Conservation (phyloP, 1,140 invertebrate genomes). For the Ceratoteleas bidentatus region DNA sequence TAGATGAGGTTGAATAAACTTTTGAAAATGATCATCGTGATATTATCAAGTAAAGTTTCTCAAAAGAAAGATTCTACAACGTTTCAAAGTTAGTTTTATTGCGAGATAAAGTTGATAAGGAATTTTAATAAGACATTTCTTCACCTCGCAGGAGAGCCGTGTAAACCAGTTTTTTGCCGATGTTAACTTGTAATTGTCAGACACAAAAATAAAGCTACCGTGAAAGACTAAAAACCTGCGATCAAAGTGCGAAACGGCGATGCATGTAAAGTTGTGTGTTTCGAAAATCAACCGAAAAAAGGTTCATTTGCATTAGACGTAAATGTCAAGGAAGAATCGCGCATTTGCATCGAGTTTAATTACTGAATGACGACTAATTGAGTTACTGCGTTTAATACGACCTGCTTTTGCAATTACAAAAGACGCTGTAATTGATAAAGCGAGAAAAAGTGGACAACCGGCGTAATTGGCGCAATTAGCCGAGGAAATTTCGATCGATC, state of each 20-base stretch:
- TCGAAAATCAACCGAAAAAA: neutral
- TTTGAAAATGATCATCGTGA: no score
- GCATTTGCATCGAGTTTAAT: neutral
- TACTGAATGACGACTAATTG: neutral
- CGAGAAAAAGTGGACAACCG: neutral
- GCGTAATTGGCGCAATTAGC: slow-evolving; percentile 4
- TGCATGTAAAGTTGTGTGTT: neutral
- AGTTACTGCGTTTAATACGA: neutral
- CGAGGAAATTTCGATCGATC: slow-evolving; percentile 17
- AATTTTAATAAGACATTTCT: no score
- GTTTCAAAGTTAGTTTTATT: no score
- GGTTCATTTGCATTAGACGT: neutral
- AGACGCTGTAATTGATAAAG: neutral
- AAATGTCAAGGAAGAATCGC: slow-evolving; percentile 23
- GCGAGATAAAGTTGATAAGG: no score
- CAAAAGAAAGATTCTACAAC: no score
- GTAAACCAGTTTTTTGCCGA: neutral
- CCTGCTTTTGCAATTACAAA: neutral
- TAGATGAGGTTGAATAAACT: no score
- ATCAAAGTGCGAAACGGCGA: slow-evolving; percentile 15
- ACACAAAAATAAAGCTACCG: no score
- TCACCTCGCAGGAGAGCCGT: neutral
- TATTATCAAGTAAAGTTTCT: no score
- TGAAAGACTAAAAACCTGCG: neutral
- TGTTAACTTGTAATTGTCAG: no score